These are phyloP conservation scores for Corbicula japonica DNA, from an alignment of 2,888 invertebrate species.

Conservation along the genomic window DNA sequence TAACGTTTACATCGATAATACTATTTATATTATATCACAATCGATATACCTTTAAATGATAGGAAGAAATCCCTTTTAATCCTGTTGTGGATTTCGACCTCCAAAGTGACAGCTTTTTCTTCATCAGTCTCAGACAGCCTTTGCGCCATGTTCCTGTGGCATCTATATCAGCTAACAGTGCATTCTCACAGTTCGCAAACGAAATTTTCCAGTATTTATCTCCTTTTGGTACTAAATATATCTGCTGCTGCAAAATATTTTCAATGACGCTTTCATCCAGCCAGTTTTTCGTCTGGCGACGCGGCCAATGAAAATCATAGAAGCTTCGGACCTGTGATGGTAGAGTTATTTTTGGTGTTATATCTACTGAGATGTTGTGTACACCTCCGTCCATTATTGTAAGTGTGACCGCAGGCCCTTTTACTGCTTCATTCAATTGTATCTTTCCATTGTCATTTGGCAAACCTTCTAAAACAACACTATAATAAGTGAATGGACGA, in stretches of 20 bases:
- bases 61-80: conserved; percentile 15
- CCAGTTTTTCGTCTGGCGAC: conserved; percentile 14
- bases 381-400: neutral
- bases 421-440: neutral
- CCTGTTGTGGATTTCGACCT: conserved; percentile 13
- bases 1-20: too few relatives aligned
- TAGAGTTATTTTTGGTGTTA: conserved; percentile 19
- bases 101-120: conserved; percentile 16
- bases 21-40: too few relatives aligned
- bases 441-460: neutral
- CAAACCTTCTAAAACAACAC: neutral
- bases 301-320: conserved; percentile 7
- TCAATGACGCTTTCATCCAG: conserved; percentile 3
- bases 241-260: neutral
- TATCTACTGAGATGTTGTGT: conserved; percentile 31
- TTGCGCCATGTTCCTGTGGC: conserved; percentile 9
- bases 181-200: conserved; percentile 19
- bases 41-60: conserved; percentile 16
- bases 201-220: conserved; percentile 42
- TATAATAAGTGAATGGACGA: neutral
- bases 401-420: conserved; percentile 24
- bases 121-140: conserved; percentile 9
- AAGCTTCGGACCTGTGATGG: neutral
- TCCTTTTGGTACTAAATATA: conserved; percentile 37
- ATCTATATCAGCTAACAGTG: neutral